Conservation (phyloP, 2,113 vertebrate species). For the Epinephelus cyanopodus region DNA sequence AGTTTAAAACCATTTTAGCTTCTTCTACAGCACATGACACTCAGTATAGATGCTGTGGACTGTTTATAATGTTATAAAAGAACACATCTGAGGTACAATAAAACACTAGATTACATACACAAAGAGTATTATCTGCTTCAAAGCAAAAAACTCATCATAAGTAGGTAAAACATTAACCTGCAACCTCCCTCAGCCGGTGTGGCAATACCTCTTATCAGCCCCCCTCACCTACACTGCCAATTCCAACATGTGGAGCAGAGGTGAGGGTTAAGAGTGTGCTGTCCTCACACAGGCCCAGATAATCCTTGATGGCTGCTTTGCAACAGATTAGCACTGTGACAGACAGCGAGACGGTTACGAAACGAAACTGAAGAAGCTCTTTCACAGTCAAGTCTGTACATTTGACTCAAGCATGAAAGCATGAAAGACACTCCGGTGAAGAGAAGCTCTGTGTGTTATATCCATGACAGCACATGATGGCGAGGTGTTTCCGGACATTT, state of each 20-base stretch:
- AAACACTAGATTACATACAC: neutral
- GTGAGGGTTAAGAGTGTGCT: conserved; percentile 11
- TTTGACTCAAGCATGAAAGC: neutral
- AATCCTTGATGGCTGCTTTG: neutral
- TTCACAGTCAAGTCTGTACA: conserved; percentile 22
- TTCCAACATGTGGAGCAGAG: conserved; percentile 42
- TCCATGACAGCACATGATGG: neutral
- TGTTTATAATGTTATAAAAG: neutral
- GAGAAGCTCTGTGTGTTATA: neutral
- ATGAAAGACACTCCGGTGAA: neutral
- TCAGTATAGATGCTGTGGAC: no score
- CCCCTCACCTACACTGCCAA: neutral
- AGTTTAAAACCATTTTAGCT: neutral
- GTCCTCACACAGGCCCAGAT: neutral
- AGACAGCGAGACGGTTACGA: neutral
- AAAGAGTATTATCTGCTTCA: neutral
- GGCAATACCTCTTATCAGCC: neutral
- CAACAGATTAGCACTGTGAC: neutral
- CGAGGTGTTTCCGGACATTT: neutral
- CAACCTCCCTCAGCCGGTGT: neutral
- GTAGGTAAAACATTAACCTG: neutral
- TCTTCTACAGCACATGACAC: neutral
- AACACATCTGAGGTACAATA: neutral
- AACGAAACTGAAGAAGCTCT: conserved; percentile 15
- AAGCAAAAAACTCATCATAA: neutral